Evolutionary conservation across 2,113 vertebrate genomes (phyloP), one percentile per base, ranked within the genome.

Genomic region (Stegastes partitus): DNA sequence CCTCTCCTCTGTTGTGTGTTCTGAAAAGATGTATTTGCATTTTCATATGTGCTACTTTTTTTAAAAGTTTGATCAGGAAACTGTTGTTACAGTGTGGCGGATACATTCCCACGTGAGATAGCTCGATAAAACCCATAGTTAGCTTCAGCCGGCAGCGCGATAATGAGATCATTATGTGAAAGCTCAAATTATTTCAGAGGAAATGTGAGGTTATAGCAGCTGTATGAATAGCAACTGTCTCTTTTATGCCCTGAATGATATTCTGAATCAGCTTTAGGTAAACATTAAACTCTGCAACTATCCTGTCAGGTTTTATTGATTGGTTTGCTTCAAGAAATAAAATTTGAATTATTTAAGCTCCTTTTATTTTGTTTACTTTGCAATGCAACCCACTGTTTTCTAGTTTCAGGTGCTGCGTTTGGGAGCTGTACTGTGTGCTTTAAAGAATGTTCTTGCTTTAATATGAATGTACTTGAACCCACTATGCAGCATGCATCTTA

Each of bases 311-410:
- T 82, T 89, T 82, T 88, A 76, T 79, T 42, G 76, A 82, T 84
- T 81, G 42, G 39, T 79, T 86, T 84, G 66, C 84, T 68, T 89
- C 74, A 90, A 87, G 90, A 89, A 93, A 93, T 82, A 80, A 51
- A 77, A 76, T 70, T 45, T 58, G 21, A 88, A 80, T 74, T 77
- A 89, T 80, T 85, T 79, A 79, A 72, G 19, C 54, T 79, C 9
- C 1, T 81, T 58, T 82, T 8, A 28, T 72, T 42, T 2, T 50
- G 21, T 70, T 58, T 37, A 28, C 18, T 71, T 62, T 28, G 12
- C 15, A 68, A 55, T 28, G n/a, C 21, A 19, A 45, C 12, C 18
- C 11, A 9, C 45, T 14, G 15, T 59, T 56, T 28, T 28, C n/a
- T 45, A 14, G 22, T 51, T 31, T 4, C 6, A 16, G 3, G 4